A percentile compares a stretch with the other conserved stretches of the same genome.
Evolutionary conservation across 1,140 invertebrate species (phyloP).

Genomic region (Chymomyza costata): DNA sequence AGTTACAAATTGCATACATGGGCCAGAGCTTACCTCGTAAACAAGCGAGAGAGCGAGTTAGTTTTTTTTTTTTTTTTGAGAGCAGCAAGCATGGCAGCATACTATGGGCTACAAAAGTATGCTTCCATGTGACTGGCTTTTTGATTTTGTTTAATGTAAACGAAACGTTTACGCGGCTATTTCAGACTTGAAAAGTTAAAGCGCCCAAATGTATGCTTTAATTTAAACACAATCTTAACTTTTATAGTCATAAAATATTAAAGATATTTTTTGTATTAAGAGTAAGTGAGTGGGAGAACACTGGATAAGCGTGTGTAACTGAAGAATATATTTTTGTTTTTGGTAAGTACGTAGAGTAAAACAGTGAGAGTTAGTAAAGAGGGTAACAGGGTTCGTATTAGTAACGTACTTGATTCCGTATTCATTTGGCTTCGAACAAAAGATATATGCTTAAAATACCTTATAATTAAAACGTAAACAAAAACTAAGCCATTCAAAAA

Average conservation of each 20-base stretch:
- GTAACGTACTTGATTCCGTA: constrained; percentile 55
- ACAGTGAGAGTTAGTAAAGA: constrained; percentile 13
- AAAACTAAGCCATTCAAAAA: no score
- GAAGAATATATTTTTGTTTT: constrained; percentile 25
- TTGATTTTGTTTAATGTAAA: no score
- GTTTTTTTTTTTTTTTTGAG: constrained; percentile 12
- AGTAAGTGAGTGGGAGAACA: constrained; percentile 71
- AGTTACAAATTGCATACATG: constrained; percentile 40
- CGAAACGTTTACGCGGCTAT: constrained; percentile 75
- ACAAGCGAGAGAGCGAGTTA: no score
- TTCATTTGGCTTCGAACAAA: constrained; percentile 56
- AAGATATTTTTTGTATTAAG: constrained; percentile 39
- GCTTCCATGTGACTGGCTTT: no score
- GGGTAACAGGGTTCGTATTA: constrained; percentile 51
- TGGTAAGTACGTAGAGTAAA: constrained; percentile 36
- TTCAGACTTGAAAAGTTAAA: constrained; percentile 74
- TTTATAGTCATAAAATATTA: constrained; percentile 13
- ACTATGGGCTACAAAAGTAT: no score
- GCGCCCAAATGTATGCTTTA: constrained; percentile 53
- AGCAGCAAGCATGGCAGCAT: no score
- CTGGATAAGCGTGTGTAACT: constrained; percentile 65
- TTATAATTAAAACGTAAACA: no score
- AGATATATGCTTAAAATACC: constrained; percentile 8
- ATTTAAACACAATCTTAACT: constrained; percentile 16
- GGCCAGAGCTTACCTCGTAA: constrained; percentile 53